Evolutionary conservation across 2,113 vertebrate genomes (phyloP).

Genomic region (Prunella fulvescens): DNA sequence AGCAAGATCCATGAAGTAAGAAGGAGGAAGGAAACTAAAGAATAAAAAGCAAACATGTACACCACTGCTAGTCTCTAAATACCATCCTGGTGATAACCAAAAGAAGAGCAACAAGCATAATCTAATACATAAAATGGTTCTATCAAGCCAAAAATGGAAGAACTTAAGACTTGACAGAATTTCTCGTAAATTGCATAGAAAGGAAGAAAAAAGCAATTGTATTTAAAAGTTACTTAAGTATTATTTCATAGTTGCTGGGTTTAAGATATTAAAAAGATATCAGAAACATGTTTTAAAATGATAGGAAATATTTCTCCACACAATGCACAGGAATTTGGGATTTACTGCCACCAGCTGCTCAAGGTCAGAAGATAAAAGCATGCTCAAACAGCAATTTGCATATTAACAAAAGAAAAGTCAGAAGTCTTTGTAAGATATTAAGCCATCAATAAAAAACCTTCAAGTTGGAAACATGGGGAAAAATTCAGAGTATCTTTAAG

Average conservation of each 20-base stretch:
- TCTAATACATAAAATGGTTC: not conserved
- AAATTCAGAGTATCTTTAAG: not conserved
- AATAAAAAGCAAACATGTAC: not conserved
- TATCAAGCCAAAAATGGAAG: not conserved
- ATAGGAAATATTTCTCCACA: not conserved
- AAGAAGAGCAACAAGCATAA: not conserved
- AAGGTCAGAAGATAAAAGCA: not conserved
- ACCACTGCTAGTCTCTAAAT: not conserved
- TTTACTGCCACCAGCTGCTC: not conserved
- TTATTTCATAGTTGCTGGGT: not conserved
- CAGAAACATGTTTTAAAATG: not conserved
- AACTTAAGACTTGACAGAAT: not conserved
- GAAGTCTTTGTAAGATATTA: not conserved
- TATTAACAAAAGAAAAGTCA: not conserved
- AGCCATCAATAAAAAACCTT: not conserved
- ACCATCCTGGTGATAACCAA: not conserved
- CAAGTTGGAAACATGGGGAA: not conserved
- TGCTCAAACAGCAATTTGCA: not conserved
- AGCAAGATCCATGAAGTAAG: not conserved
- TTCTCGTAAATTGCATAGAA: not conserved
- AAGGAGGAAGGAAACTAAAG: not conserved
- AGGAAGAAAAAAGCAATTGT: not conserved
- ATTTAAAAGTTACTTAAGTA: not conserved
- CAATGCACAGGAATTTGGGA: not conserved
- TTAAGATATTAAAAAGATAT: not conserved